Percentiles rank a stretch among this genome's conserved stretches.
phyloP scores from a whole-genome alignment of 1,140 invertebrate species.

The Epicauta chinensis region DNA sequence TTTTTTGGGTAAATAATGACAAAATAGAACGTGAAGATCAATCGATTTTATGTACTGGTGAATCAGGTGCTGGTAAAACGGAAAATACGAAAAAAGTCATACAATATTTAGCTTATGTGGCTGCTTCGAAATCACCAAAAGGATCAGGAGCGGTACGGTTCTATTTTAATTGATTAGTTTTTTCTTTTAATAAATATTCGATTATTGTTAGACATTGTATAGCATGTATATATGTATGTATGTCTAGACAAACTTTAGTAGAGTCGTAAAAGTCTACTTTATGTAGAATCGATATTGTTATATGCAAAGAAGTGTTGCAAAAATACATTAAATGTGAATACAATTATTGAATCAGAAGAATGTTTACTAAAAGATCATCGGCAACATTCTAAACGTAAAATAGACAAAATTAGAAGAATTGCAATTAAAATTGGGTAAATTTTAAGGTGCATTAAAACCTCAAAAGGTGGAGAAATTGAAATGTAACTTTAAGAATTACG shows the following conservation, averaged over 20 bases:
- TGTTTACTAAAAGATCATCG: slow-evolving; percentile 87
- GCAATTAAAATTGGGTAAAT: slow-evolving; percentile 82
- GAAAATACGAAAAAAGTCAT: slow-evolving; percentile 99
- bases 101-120: slow-evolving; percentile 98
- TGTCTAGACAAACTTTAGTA: too few species aligned
- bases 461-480: slow-evolving; percentile 92
- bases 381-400: slow-evolving; percentile 79
- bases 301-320: too few species aligned
- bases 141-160: slow-evolving; percentile 72
- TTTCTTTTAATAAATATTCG: too few species aligned
- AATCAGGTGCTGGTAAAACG: slow-evolving; percentile 99
- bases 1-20: too few species aligned
- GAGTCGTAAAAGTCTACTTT: too few species aligned
- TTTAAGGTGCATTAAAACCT: slow-evolving; percentile 80
- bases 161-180: slow-evolving; percentile 47
- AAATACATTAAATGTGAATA: too few species aligned
- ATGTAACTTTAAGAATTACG: slow-evolving; percentile 89
- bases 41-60: slow-evolving; percentile 98
- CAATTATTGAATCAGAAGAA: slow-evolving; percentile 94
- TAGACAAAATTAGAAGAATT: slow-evolving; percentile 84
- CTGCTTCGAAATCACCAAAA: slow-evolving; percentile 91
- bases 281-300: too few species aligned
- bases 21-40: slow-evolving; percentile 98
- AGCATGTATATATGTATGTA: too few species aligned
- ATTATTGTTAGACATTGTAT: too few species aligned